A percentile compares a stretch with the other conserved stretches of the same genome.
Evolutionary conservation across 92 coral and sea anemone genomes (phyloP).

Genomic region (Zoanthus sansibaricus): DNA sequence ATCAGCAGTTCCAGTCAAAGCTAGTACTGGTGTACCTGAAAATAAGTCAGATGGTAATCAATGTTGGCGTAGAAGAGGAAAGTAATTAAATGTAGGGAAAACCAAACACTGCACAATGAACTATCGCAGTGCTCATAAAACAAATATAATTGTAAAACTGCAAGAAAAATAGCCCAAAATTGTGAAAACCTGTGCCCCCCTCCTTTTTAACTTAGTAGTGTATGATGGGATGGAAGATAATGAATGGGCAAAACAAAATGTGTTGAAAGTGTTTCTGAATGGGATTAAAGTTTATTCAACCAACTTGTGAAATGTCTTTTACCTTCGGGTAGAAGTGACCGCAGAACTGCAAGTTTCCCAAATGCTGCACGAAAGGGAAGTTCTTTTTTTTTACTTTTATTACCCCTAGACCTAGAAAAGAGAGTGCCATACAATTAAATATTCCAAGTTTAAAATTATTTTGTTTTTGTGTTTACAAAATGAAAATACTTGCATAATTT

Average conservation of each 20-base stretch:
- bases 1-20: slow-evolving; percentile 51
- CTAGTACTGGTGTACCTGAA: slow-evolving; percentile 43
- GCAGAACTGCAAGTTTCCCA: slow-evolving; percentile 3
- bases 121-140: not conserved
- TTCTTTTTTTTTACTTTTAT: not conserved
- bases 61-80: not conserved
- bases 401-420: not conserved
- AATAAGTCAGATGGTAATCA: not conserved
- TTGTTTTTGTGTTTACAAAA: not conserved
- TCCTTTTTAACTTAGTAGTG: slow-evolving; percentile 3
- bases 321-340: not conserved
- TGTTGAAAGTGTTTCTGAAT: not conserved
- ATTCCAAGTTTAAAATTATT: not conserved
- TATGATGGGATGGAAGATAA: slow-evolving; percentile 1
- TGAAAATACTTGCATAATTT: not conserved
- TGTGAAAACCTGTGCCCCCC: slow-evolving; percentile 8
- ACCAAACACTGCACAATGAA: not conserved
- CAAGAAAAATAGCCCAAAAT: slow-evolving; percentile 3
- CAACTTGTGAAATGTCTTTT: slow-evolving; percentile 1
- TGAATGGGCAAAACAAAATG: slow-evolving; percentile 4
- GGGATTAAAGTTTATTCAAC: slow-evolving; percentile 1
- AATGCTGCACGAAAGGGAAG: slow-evolving; percentile 1
- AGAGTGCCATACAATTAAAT: slow-evolving; percentile 3
- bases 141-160: not conserved
- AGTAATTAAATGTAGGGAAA: not conserved